Base-by-base conservation (phyloP, 2,113 vertebrate genomes). In the Pelodiscus sinensis region DNA sequence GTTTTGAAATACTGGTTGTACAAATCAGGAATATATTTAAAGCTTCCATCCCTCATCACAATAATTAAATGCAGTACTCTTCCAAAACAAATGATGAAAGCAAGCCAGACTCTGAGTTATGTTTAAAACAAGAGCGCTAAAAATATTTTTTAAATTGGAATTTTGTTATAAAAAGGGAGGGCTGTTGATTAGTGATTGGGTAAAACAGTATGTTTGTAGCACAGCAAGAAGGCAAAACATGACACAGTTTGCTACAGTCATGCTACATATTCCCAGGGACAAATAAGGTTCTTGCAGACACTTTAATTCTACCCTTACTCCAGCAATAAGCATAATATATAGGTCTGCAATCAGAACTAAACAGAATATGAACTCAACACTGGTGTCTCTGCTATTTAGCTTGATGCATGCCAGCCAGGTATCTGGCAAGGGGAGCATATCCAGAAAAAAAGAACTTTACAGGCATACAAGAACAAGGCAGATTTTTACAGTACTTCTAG, bases 221-320 rank as follows among this genome's bases (percentile, higher is more conserved):
- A 35, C 81, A 94, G 92, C 14, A 85, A 97, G 85, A 92, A 90
- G 92, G 97, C 94, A 92, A 94, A 56, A 87, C 62, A 79, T 75
- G 21, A 55, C 88, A 82, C 91, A 92, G 90, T 96, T 31, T 51
- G 71, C 2, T 88, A 86, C 31, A 91, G 85, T 5, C 44, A 50
- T 90, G 95, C 85, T 93, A 95, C 97, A 90, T 51, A 80, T 92
- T 93, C 83, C 95, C 95, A 96, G 96, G 95, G 96, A 96, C 65
- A 35, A 71, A 35, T 16, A 35, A 0, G 4, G 44, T 78, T 24
- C 13, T 95, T 22, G 3, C 55, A 92, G 95, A 93, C 85, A 82
- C 89, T 65, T 84, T 31, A 13, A 89, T 96, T 95, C 90, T 68
- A 62, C 62, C 90, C 78, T 82, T 91, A 56, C 56, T 54, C 92